Evolutionary conservation across 2,888 invertebrate species (phyloP).

Genomic region (Euzophera pinguis): DNA sequence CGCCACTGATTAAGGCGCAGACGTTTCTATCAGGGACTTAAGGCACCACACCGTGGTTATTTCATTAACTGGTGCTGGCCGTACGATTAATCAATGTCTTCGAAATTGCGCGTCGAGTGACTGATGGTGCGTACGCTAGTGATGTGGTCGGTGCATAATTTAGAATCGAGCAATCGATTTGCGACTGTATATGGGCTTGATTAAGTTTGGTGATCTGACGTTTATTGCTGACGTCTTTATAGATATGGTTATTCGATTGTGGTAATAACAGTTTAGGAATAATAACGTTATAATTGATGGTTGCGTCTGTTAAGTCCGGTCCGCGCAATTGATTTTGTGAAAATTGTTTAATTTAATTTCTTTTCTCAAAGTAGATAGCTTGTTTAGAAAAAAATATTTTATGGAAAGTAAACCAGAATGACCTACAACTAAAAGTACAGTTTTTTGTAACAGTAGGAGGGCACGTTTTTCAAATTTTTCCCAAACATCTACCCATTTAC

Average conservation of each 20-base stretch:
- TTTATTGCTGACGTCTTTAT: conserved; percentile 3
- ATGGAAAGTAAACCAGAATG: too few species aligned
- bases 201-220: neutral
- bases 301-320: too few species aligned
- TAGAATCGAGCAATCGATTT: conserved; percentile 6
- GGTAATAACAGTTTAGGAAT: neutral
- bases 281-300: neutral
- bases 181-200: conserved; percentile 1
- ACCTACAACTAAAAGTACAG: too few species aligned
- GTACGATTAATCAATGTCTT: conserved; percentile 40
- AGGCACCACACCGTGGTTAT: conserved; percentile 20
- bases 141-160: conserved; percentile 2
- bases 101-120: conserved; percentile 34
- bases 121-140: conserved; percentile 19
- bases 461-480: too few species aligned
- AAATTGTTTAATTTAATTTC: too few species aligned
- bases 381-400: too few species aligned
- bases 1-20: conserved; percentile 6
- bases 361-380: too few species aligned
- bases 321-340: neutral
- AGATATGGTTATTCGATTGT: neutral
- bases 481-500: too few species aligned
- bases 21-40: conserved; percentile 9
- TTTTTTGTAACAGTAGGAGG: too few species aligned
- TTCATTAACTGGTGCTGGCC: conserved; percentile 36